A percentile compares a stretch with the other conserved stretches of the same genome.
These are phyloP conservation scores for Corythaixoides concolor DNA, from an alignment of 2,113 vertebrate species.

Conservation along the genomic window DNA sequence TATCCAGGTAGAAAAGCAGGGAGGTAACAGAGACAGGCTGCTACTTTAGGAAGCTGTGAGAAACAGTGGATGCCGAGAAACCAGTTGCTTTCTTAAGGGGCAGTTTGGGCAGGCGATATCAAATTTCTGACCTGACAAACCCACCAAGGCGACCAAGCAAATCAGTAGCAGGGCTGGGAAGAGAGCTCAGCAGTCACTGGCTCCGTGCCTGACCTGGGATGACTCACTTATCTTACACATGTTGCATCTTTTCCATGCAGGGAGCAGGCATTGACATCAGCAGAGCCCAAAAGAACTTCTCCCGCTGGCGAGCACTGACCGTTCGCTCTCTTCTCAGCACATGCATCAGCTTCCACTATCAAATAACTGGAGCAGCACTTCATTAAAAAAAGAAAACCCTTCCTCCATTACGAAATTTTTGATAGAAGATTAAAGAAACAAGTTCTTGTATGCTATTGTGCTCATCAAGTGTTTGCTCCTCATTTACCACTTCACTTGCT, in stretches of 20 bases:
- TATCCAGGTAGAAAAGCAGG: background rate
- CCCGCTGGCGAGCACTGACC: background rate
- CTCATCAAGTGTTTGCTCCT: background rate
- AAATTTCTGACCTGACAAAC: constrained; percentile 16
- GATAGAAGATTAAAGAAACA: background rate
- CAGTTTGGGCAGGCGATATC: background rate
- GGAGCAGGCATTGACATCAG: constrained; percentile 46
- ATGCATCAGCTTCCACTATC: background rate
- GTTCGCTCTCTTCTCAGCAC: background rate
- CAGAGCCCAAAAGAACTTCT: background rate
- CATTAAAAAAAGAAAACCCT: background rate
- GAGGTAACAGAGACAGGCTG: background rate
- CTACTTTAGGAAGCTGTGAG: background rate
- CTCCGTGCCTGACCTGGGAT: background rate
- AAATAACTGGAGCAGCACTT: background rate
- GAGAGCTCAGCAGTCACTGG: background rate
- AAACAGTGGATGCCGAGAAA: background rate
- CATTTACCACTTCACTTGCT: background rate
- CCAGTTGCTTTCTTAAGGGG: background rate
- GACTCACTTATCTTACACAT: constrained; percentile 53
- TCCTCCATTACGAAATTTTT: background rate
- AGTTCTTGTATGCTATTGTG: background rate
- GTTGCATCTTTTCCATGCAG: constrained; percentile 52
- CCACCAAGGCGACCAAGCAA: background rate
- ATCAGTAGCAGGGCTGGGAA: constrained; percentile 45